phyloP scores from a whole-genome alignment of 2,113 vertebrate genomes.

The Panthera tigris region DNA sequence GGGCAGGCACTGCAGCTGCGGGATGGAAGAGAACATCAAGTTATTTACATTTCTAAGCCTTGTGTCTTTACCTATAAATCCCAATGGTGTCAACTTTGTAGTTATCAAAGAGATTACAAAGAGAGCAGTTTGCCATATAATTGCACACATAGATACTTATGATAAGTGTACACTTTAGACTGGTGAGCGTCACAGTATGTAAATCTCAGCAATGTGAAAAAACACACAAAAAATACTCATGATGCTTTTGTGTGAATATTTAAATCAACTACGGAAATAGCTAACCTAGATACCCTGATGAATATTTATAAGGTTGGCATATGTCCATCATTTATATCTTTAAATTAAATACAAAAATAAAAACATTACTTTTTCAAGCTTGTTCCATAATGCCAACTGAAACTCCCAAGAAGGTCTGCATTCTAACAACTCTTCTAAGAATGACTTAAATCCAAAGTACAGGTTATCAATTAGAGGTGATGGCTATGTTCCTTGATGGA shows the following conservation, averaged over 20 bases:
- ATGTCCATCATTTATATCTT: conserved; percentile 29
- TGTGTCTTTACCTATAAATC: neutral
- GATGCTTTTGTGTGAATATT: conserved; percentile 34
- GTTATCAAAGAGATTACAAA: neutral
- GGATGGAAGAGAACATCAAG: no score
- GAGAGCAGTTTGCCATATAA: neutral
- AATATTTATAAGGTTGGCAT: neutral
- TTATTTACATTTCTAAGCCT: neutral
- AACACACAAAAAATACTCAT: neutral
- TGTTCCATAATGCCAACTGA: neutral
- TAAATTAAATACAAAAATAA: neutral
- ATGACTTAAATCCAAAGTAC: neutral
- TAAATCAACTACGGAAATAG: neutral
- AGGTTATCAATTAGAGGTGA: neutral
- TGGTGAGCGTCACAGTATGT: neutral
- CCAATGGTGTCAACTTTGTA: neutral
- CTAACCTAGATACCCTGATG: neutral
- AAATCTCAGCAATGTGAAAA: neutral
- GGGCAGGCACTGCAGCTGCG: neutral
- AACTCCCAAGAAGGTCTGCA: neutral
- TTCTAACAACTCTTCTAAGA: neutral
- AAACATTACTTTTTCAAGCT: conserved; percentile 27
- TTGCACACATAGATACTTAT: neutral
- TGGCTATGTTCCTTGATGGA: neutral
- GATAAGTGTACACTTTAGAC: neutral